Evolutionary conservation across 2,113 vertebrate species (phyloP).

Genomic region (Lathamus discolor): DNA sequence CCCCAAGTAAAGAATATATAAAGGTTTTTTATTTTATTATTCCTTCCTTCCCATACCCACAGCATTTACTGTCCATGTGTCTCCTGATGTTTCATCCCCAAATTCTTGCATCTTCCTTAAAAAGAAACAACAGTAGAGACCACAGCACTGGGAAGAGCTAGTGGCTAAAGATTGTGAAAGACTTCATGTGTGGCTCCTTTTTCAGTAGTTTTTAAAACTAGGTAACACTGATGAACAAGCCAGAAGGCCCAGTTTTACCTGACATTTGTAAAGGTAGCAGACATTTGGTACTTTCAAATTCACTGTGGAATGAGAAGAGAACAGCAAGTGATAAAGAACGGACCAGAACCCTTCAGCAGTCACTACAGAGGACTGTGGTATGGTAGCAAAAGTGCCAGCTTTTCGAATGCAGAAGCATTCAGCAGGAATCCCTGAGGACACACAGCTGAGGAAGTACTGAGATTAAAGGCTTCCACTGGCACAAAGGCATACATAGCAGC

Average conservation of each 20-base stretch:
- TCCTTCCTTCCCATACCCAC: not conserved
- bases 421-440: not conserved
- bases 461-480: not conserved
- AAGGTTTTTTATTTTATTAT: not conserved
- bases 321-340: not conserved
- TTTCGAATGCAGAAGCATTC: not conserved
- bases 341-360: not conserved
- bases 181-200: not conserved
- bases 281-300: not conserved
- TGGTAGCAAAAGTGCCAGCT: not conserved
- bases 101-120: not conserved
- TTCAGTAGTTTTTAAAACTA: not conserved
- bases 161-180: rapidly evolving
- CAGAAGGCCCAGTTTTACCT: not conserved
- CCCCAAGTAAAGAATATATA: not conserved
- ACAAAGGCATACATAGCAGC: not conserved
- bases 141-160: not conserved
- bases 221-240: not conserved
- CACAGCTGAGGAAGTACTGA: not conserved
- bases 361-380: not conserved
- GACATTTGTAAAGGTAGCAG: not conserved
- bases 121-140: not conserved
- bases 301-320: not conserved
- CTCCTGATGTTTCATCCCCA: not conserved
- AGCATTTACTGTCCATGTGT: not conserved